Percentiles rank a stretch among this genome's conserved stretches.
phyloP scores from a whole-genome alignment of 2,797 vertebrate species.

The Merluccius polli region DNA sequence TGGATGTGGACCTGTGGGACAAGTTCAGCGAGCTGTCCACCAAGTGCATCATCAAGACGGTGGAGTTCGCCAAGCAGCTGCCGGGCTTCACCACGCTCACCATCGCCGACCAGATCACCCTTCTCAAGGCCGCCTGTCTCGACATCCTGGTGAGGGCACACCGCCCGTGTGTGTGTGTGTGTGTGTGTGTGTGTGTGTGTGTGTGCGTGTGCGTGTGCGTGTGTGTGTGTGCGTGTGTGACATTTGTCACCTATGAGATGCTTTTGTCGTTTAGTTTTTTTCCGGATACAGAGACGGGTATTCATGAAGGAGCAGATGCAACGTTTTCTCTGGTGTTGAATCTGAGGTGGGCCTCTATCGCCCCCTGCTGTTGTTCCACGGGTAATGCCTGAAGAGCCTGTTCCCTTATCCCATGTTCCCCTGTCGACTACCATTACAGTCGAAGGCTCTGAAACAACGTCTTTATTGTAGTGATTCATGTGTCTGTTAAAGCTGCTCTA shows the following conservation, averaged over 20 bases:
- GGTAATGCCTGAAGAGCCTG: no score
- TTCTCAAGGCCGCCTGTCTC: conserved; percentile 96
- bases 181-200: background rate
- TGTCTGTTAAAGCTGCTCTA: background rate
- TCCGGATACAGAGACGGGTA: background rate
- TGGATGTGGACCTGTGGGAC: conserved; percentile 97
- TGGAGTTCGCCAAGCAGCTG: conserved; percentile 98
- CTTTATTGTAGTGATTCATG: background rate
- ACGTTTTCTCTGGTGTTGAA: background rate
- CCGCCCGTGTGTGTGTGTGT: background rate
- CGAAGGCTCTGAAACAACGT: background rate
- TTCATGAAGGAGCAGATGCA: background rate
- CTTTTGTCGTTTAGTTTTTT: background rate
- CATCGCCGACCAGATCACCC: conserved; percentile 98
- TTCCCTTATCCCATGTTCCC: no score
- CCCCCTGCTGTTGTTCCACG: background rate
- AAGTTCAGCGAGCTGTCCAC: conserved; percentile 98
- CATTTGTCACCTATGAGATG: background rate
- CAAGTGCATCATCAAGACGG: conserved; percentile 98
- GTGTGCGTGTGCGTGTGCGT: no score
- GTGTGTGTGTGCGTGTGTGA: background rate
- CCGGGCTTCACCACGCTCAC: conserved; percentile 95
- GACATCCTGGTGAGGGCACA: conserved; percentile 87
- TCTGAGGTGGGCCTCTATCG: background rate
- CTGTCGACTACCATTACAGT: background rate